These are phyloP conservation scores for Cylloceria caligata DNA, from an alignment of 2,888 invertebrate species.

Conservation along the genomic window DNA sequence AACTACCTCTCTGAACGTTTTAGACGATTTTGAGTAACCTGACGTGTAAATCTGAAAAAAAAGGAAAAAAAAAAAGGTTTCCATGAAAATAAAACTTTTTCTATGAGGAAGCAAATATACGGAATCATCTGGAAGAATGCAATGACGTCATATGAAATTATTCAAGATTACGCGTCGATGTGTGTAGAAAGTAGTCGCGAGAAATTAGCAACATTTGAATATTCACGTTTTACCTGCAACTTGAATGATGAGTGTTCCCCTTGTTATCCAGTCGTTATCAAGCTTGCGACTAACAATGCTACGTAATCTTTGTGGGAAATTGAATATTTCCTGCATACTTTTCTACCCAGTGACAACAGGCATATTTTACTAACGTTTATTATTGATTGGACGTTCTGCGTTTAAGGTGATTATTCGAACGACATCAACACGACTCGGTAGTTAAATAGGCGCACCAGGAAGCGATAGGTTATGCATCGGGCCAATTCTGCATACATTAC, in stretches of 20 bases:
- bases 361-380: slow-evolving; percentile 23
- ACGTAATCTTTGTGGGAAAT: slow-evolving; percentile 39
- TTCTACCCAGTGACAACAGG: neutral
- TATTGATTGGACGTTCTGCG: slow-evolving; percentile 3
- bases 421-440: neutral
- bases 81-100: no score
- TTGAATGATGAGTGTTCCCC: slow-evolving; percentile 1
- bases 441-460: neutral
- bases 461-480: neutral
- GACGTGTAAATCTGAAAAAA: no score
- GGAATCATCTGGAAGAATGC: neutral
- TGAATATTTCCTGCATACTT: slow-evolving; percentile 41
- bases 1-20: no score
- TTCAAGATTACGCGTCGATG: slow-evolving; percentile 5
- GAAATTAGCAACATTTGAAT: slow-evolving; percentile 58
- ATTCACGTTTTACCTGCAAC: slow-evolving; percentile 31
- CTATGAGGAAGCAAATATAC: neutral
- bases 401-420: neutral
- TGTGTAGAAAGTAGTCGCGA: neutral
- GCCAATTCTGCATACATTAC: neutral
- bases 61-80: no score
- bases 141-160: slow-evolving; percentile 31
- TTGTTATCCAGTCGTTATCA: slow-evolving; percentile 8
- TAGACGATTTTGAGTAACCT: no score
- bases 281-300: slow-evolving; percentile 24